phyloP scores from a whole-genome alignment of 2,113 vertebrate species.

The Scopus umbretta region DNA sequence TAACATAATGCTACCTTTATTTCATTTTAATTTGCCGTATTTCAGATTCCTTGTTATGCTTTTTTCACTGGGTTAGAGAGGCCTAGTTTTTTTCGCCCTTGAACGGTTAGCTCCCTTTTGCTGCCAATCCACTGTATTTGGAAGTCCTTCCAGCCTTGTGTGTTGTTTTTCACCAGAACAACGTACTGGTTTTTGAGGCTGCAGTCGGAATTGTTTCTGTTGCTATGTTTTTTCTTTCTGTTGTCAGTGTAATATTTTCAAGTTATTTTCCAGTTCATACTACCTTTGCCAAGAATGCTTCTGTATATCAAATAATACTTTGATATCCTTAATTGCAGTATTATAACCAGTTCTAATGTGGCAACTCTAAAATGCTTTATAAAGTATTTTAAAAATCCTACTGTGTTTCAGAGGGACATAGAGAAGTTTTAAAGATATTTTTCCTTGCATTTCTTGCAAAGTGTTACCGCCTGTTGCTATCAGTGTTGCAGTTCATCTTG shows the following conservation, averaged over 20 bases:
- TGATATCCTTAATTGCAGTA: background rate
- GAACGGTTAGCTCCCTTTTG: too few species aligned
- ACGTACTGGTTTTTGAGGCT: background rate
- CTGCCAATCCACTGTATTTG: background rate
- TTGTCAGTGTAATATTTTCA: background rate
- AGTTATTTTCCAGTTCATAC: background rate
- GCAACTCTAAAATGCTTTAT: background rate
- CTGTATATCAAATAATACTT: background rate
- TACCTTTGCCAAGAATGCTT: background rate
- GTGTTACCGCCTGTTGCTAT: background rate
- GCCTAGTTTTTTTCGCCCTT: background rate
- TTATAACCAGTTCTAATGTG: background rate
- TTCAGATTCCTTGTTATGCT: background rate
- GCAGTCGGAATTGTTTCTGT: background rate
- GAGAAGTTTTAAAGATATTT: background rate
- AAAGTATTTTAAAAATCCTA: background rate
- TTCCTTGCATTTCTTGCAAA: background rate
- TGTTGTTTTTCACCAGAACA: background rate
- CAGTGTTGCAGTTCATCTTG: background rate
- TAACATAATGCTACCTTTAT: background rate
- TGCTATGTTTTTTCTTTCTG: background rate
- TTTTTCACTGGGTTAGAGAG: background rate
- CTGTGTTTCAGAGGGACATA: background rate
- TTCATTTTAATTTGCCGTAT: background rate
- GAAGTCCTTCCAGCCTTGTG: background rate